Base-by-base conservation (phyloP, 2,888 invertebrate genomes). In the Byasa hedistus region DNA sequence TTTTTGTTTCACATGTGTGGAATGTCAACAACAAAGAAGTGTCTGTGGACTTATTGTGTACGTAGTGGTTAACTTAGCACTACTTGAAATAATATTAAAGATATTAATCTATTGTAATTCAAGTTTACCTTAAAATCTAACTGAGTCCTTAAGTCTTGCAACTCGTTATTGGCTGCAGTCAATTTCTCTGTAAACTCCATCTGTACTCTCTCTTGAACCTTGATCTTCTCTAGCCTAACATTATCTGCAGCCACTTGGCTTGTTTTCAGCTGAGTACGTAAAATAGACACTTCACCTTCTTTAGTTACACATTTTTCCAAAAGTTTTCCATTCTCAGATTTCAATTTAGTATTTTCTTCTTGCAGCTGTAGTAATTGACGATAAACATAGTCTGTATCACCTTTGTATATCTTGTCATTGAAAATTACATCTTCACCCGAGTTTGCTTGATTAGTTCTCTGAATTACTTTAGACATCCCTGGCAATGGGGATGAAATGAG, bases 251-350 rank as follows among this genome's bases (percentile, higher is more conserved):
- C 82, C 0, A 79, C 73, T 72, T 91, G 92, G 62, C 85, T 85
- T 32, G 89, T 85, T 70, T 92, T 92, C 63, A 94, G 74, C 76
- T 93, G 93, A 2, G 87, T 87, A 19, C 93, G 80, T 65, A 94
- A 77, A 73, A 93, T 93, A 7, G 92, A 87, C 0, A 92, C 91
- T 76, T 94, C 94, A 1, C 93, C 93, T 74, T 93, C 93, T 73
- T 93, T 93, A 0, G 92, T 92, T 1, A 92, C 85, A 82, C 88
- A 92, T 79, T 92, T 88, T 57, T 92, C 90, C 55, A 87, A 71
- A 52, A 91, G 75, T 70, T 87, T 90, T 2, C 89, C 88, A 76
- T 91, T 90, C 66, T 91, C 90, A 0, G 85, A 85, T 69, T 87
- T 90, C 10, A 91, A 72, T 71, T 87, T 90, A 2, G 79, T 75